Evolutionary conservation across 2,113 vertebrate genomes (phyloP), one percentile per base, ranked within the genome.

Genomic region (Grallaria varia): DNA sequence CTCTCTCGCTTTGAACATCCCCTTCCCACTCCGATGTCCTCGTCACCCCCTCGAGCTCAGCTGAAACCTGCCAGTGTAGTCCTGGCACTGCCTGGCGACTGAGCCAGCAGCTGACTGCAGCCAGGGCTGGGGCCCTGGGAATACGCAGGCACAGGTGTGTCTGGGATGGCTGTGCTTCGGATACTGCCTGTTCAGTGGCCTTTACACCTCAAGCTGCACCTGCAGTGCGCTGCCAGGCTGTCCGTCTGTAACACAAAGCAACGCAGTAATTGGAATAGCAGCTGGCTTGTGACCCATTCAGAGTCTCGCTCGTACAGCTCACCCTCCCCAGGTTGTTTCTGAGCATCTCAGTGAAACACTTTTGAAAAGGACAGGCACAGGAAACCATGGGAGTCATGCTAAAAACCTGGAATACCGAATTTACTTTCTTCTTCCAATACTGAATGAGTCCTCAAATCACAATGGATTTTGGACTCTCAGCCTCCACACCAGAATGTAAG

Each of bases 261-360:
- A 10, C 1, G 3, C 67, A n/a, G 71, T 78, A 92, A 33, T n/a
- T 74, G 86, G 83, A 90, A 42, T 90, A 96, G 73, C 90, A 96
- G 89, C 87, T 96, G 96, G 72, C 73, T 92, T 68, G 79, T 91
- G 93, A 96, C 79, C 85, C 66, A 42, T n/a, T 86, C 59, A 68
- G 60, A 78, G 66, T 83, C 84, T 77, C 85, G 75, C 75, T 94
- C 93, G 42, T 30, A 24, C 12, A 30, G 39, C 77, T 92, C 25
- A 24, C 64, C 55, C 71, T 89, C 31, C 66, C 53, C 77, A 40
- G 75, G 89, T 72, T 94, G 93, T 47, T 63, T 49, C 30, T 83
- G 59, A 81, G 76, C 8, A 9, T 81, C 72, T 93, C n/a, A 82
- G 90, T 58, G 95, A 96, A 96, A 95, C 96, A 69, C 92, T 92